phyloP scores from a whole-genome alignment of 2,797 vertebrate genomes.

The Sparus aurata region DNA sequence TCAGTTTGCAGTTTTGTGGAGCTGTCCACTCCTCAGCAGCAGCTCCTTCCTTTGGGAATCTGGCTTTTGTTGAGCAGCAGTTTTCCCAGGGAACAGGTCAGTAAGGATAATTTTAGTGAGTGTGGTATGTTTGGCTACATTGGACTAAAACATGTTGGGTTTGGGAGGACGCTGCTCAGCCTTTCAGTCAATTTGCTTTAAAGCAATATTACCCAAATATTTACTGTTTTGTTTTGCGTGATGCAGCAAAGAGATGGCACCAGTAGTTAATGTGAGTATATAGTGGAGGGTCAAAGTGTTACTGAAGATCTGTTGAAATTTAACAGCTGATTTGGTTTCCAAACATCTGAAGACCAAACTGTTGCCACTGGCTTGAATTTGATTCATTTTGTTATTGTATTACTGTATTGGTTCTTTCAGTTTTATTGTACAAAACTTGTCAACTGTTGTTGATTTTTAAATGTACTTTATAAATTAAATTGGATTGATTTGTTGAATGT shows the following conservation, averaged over 20 bases:
- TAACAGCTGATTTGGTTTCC: neutral
- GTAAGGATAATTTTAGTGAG: slow-evolving; percentile 38
- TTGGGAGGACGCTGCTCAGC: slow-evolving; percentile 17
- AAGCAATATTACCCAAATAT: slow-evolving; percentile 16
- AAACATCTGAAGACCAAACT: neutral
- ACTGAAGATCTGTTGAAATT: neutral
- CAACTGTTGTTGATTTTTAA: too few species aligned
- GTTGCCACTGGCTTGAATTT: neutral
- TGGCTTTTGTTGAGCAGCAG: slow-evolving; percentile 24
- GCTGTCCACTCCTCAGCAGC: slow-evolving; percentile 15
- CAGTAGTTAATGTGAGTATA: neutral
- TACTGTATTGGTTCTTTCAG: neutral
- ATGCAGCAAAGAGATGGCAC: neutral
- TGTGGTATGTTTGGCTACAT: slow-evolving; percentile 21
- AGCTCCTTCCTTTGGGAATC: slow-evolving; percentile 38
- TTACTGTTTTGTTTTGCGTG: slow-evolving; percentile 20
- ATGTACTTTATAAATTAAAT: too few species aligned
- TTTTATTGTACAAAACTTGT: too few species aligned
- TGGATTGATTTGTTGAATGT: neutral
- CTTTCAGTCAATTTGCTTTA: slow-evolving; percentile 19
- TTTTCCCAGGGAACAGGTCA: slow-evolving; percentile 63
- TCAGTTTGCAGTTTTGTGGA: slow-evolving; percentile 26
- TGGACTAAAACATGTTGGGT: slow-evolving; percentile 7
- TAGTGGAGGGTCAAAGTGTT: neutral
- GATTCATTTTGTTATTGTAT: neutral